phyloP scores from a whole-genome alignment of 2,797 vertebrate genomes.

The Poecilia picta region DNA sequence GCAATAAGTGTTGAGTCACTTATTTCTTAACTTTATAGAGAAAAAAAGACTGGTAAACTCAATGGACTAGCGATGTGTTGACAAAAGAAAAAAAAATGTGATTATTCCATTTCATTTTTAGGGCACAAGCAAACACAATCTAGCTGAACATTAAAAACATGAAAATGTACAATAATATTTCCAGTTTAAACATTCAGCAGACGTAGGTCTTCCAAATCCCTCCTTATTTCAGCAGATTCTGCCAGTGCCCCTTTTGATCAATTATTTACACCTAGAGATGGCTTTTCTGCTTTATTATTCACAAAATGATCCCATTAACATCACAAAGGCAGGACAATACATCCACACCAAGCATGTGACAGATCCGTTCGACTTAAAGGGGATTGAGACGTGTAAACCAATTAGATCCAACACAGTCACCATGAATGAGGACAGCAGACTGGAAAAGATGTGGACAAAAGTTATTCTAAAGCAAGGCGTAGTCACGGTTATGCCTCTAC shows the following conservation, averaged over 20 bases:
- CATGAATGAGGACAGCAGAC: constrained; percentile 50
- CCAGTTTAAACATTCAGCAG: neutral
- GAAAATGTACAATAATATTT: neutral
- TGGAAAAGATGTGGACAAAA: constrained; percentile 39
- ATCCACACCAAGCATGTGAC: neutral
- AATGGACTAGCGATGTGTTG: neutral
- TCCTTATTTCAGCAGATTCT: constrained; percentile 18
- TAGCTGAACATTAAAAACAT: neutral
- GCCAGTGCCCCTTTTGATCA: constrained; percentile 17
- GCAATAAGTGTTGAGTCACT: neutral
- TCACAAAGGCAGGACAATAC: neutral
- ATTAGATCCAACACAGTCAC: constrained; percentile 41
- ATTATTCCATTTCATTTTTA: neutral
- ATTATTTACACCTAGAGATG: constrained; percentile 39
- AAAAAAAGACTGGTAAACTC: neutral
- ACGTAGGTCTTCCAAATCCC: constrained; percentile 10
- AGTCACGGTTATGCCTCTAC: neutral
- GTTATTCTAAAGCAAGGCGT: constrained; percentile 22
- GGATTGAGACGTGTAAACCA: constrained; percentile 44
- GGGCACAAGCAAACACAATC: neutral
- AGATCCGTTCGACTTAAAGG: neutral
- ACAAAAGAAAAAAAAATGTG: neutral
- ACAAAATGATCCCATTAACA: neutral
- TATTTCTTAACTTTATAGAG: neutral
- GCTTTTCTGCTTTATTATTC: neutral